phyloP scores from a whole-genome alignment of 2,113 vertebrate species.

The Phyllostomus discolor region DNA sequence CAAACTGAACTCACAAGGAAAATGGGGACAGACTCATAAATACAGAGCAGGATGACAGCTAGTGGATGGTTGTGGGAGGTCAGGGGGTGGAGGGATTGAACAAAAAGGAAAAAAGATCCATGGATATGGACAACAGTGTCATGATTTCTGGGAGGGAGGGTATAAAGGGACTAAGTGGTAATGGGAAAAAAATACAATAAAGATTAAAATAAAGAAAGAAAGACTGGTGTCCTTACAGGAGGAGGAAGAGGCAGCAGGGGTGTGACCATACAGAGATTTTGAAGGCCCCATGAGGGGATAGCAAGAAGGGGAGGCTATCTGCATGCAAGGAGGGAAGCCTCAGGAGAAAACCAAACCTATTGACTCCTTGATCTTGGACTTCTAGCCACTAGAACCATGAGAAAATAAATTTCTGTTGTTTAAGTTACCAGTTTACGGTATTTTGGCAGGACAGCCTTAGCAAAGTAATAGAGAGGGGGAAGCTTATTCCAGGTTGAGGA shows the following conservation, averaged over 20 bases:
- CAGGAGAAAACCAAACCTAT: neutral
- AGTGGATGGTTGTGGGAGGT: no score
- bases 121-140: no score
- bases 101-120: no score
- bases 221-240: neutral
- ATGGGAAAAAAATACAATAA: no score
- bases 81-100: no score
- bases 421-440: neutral
- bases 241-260: neutral
- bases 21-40: no score
- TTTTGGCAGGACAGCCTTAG: neutral
- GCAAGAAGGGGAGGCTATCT: neutral
- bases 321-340: neutral
- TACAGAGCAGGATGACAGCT: no score
- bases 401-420: neutral
- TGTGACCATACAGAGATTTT: neutral
- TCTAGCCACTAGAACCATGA: neutral
- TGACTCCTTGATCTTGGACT: neutral
- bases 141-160: no score
- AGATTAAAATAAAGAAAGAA: no score
- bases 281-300: neutral
- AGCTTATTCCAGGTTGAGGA: neutral
- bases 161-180: no score
- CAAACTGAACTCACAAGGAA: no score
- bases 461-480: no score